Conservation (phyloP, 2,113 vertebrate genomes). For the Empidonax traillii region DNA sequence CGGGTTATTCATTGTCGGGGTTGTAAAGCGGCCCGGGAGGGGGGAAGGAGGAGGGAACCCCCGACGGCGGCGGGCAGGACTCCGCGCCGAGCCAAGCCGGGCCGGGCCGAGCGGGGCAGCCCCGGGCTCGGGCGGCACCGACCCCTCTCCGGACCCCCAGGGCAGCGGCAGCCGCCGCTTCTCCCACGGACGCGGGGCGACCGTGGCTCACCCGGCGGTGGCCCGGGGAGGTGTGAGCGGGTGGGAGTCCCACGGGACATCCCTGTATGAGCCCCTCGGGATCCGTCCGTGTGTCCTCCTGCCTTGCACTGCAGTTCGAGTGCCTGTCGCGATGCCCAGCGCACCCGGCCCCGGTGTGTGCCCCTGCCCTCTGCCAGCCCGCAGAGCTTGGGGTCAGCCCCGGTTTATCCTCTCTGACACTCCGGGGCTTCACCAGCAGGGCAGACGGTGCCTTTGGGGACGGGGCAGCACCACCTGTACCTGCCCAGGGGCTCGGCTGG, state of each 20-base stretch:
- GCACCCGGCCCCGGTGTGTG: accelerated
- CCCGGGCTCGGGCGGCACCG: not conserved
- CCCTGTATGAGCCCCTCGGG: not conserved
- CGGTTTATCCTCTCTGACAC: too few species aligned
- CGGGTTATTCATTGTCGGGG: constrained; percentile 92
- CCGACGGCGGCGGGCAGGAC: not conserved
- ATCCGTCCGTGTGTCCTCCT: not conserved
- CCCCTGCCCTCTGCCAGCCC: not conserved
- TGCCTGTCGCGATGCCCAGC: accelerated
- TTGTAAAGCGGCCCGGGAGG: constrained; percentile 80
- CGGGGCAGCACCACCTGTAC: not conserved
- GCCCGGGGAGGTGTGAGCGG: not conserved
- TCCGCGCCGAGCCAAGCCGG: not conserved
- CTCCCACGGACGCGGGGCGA: not conserved
- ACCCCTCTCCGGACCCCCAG: not conserved
- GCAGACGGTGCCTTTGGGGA: not conserved
- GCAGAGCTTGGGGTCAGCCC: not conserved
- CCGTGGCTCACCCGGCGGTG: not conserved
- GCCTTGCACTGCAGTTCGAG: accelerated
- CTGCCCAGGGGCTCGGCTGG: not conserved
- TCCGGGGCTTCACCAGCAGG: not conserved
- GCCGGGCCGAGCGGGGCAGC: not conserved
- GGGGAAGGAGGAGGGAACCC: not conserved
- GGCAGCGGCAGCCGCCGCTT: not conserved
- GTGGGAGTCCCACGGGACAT: not conserved